phyloP scores from a whole-genome alignment of 2,113 vertebrate species.

The Anser cygnoides region DNA sequence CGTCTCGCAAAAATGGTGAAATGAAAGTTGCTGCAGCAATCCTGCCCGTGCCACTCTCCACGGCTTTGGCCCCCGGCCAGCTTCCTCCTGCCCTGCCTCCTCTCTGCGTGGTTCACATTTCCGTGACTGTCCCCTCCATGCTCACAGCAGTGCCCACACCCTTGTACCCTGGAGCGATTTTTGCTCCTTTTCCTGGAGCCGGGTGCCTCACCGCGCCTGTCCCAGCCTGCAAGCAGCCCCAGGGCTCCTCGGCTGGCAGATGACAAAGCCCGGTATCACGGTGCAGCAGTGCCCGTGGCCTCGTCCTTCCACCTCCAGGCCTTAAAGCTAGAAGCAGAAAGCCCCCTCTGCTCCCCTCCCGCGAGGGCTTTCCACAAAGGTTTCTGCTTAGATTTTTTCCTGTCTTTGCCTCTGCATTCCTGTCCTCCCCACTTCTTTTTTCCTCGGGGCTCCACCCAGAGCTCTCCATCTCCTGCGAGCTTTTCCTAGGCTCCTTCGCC shows the following conservation, averaged over 20 bases:
- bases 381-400: background rate
- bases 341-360: too few relatives aligned
- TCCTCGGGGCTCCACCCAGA: background rate
- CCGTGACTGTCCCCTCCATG: background rate
- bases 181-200: background rate
- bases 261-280: background rate
- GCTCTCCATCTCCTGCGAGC: background rate
- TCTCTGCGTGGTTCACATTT: too few relatives aligned
- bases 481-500: background rate
- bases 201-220: too few relatives aligned
- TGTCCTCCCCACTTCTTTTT: background rate
- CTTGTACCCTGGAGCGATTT: background rate
- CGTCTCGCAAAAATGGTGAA: too few relatives aligned
- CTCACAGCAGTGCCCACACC: background rate
- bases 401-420: background rate
- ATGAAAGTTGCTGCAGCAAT: accelerated
- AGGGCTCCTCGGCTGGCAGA: too few relatives aligned
- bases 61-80: background rate
- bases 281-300: too few relatives aligned
- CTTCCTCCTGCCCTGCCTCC: too few relatives aligned
- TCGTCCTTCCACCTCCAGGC: too few relatives aligned
- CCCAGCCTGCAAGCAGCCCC: too few relatives aligned
- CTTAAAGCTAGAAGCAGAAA: too few relatives aligned
- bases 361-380: background rate
- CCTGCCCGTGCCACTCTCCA: background rate